These are phyloP conservation scores for Phymatocera aterrima DNA, from an alignment of 2,888 invertebrate genomes.

Conservation along the genomic window DNA sequence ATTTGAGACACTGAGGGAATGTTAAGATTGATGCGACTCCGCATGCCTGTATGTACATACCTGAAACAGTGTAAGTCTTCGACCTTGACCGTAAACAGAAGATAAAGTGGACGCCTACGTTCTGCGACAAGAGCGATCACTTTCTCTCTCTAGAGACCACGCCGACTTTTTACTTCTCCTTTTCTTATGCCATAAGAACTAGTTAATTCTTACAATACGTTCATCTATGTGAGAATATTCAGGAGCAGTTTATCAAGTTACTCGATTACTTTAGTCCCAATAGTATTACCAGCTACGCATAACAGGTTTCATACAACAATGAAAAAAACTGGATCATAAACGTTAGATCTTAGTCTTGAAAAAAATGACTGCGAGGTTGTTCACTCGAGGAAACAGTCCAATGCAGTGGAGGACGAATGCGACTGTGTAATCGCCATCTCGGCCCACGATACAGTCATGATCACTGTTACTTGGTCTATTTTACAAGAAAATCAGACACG, in stretches of 20 bases:
- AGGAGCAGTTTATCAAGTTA: not conserved
- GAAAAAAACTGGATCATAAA: not conserved
- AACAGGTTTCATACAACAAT: not conserved
- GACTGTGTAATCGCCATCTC: no score
- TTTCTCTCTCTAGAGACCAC: not conserved
- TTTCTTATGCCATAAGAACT: not conserved
- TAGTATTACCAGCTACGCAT: not conserved
- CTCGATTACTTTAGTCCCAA: not conserved
- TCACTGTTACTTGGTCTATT: not conserved
- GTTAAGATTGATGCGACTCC: not conserved
- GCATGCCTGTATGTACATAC: not conserved
- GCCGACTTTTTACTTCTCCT: not conserved
- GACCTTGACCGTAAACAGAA: conserved; percentile 12
- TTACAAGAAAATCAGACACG: not conserved
- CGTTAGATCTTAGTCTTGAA: not conserved
- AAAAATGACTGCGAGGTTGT: not conserved
- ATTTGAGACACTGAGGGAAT: not conserved
- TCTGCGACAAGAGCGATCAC: not conserved
- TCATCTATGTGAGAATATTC: not conserved
- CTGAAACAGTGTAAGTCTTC: not conserved
- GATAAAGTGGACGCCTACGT: not conserved
- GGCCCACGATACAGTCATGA: no score
- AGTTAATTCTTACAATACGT: not conserved
- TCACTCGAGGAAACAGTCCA: no score
- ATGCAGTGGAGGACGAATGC: no score